Percentiles rank a stretch among this genome's conserved stretches.
These are phyloP conservation scores for Gallinago media DNA, from an alignment of 2,113 vertebrate species.

Conservation along the genomic window DNA sequence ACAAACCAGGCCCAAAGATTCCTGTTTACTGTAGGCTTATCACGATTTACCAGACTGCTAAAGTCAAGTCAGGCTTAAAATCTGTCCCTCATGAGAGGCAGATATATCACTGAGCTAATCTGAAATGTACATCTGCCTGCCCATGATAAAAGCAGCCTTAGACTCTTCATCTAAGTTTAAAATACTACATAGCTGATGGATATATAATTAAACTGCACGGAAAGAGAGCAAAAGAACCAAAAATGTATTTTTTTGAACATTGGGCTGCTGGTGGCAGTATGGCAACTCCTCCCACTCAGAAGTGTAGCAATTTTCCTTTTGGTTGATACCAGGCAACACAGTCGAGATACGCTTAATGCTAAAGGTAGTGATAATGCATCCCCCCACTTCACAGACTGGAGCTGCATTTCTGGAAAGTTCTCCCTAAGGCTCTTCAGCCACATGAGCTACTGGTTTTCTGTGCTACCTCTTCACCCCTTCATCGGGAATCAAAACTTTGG, in stretches of 20 bases:
- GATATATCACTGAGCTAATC: neutral
- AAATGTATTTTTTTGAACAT: neutral
- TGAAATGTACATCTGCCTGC: neutral
- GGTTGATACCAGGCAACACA: neutral
- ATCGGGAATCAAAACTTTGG: neutral
- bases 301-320: neutral
- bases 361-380: neutral
- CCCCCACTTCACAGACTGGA: neutral
- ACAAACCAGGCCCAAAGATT: neutral
- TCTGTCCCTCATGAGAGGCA: neutral
- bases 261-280: neutral
- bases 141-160: neutral
- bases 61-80: slow-evolving; percentile 39
- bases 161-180: neutral
- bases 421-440: neutral
- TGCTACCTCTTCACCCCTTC: neutral
- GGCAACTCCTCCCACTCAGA: neutral
- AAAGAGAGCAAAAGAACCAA: neutral
- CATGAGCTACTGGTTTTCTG: neutral
- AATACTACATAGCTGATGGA: neutral
- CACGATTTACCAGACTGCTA: neutral
- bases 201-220: neutral
- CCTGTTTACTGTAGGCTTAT: neutral
- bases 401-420: neutral
- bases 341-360: neutral